Evolutionary conservation across 1,140 invertebrate species (phyloP).

Genomic region (Hyles vespertilio): DNA sequence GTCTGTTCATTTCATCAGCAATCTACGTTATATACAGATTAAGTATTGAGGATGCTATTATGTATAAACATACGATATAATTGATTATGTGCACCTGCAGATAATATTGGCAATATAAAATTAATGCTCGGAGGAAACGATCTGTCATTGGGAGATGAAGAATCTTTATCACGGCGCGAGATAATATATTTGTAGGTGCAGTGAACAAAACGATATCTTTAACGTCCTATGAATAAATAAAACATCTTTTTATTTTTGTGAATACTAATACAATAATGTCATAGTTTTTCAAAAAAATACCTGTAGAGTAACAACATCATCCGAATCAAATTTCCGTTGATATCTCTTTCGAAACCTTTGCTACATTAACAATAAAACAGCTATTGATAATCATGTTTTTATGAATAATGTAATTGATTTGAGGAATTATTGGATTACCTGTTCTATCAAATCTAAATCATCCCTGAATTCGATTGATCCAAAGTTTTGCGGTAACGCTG

Average conservation of each 20-base stretch:
- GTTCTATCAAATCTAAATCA: slow-evolving; percentile 44
- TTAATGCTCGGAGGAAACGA: slow-evolving; percentile 76
- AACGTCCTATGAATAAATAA: slow-evolving; percentile 57
- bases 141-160: slow-evolving; percentile 76
- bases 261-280: neutral
- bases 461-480: slow-evolving; percentile 37
- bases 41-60: neutral
- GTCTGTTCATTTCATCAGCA: slow-evolving; percentile 64
- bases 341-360: slow-evolving; percentile 71
- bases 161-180: slow-evolving; percentile 72
- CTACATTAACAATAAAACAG: slow-evolving; percentile 39
- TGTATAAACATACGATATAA: neutral
- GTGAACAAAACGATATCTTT: slow-evolving; percentile 78
- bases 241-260: slow-evolving; percentile 2
- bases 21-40: slow-evolving; percentile 14
- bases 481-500: slow-evolving; percentile 3
- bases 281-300: slow-evolving; percentile 30
- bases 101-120: slow-evolving; percentile 79
- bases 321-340: slow-evolving; percentile 64
- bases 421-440: slow-evolving; percentile 21
- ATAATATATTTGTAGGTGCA: slow-evolving; percentile 63
- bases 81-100: slow-evolving; percentile 53
- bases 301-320: slow-evolving; percentile 75
- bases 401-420: neutral
- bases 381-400: neutral